These are phyloP conservation scores for Heliocidaris tuberculata DNA, from an alignment of 35 echinoderm and acorn worm species.

Conservation along the genomic window DNA sequence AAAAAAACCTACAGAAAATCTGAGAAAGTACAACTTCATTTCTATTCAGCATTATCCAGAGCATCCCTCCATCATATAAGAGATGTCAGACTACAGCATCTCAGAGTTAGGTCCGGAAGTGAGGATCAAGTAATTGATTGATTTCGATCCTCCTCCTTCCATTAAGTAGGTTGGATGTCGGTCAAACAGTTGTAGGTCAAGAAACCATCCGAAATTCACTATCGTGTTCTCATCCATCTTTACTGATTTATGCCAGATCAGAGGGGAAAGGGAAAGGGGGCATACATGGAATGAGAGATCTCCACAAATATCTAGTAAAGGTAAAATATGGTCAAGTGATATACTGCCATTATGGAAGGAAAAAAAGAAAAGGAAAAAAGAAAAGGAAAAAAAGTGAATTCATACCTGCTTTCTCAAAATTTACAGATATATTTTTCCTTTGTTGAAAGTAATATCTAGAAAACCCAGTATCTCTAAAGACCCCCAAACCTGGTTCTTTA, in stretches of 20 bases:
- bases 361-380: neutral
- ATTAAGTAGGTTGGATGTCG: slow-evolving; percentile 1
- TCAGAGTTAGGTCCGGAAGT: neutral
- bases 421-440: neutral
- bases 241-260: neutral
- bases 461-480: neutral
- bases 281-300: neutral
- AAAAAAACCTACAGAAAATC: neutral
- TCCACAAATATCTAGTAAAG: neutral
- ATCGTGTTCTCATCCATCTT: neutral
- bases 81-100: neutral
- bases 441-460: neutral
- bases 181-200: slow-evolving; percentile 1
- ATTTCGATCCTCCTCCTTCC: neutral
- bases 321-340: neutral
- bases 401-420: neutral
- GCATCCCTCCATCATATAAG: neutral
- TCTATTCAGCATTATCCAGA: neutral
- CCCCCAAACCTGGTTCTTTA: too few relatives aligned
- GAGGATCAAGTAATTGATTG: neutral
- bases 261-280: neutral
- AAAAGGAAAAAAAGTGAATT: neutral
- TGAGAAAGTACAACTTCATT: neutral
- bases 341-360: neutral
- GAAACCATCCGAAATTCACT: neutral